phyloP scores from a whole-genome alignment of 2,888 invertebrate species.

The Allygus modestus region DNA sequence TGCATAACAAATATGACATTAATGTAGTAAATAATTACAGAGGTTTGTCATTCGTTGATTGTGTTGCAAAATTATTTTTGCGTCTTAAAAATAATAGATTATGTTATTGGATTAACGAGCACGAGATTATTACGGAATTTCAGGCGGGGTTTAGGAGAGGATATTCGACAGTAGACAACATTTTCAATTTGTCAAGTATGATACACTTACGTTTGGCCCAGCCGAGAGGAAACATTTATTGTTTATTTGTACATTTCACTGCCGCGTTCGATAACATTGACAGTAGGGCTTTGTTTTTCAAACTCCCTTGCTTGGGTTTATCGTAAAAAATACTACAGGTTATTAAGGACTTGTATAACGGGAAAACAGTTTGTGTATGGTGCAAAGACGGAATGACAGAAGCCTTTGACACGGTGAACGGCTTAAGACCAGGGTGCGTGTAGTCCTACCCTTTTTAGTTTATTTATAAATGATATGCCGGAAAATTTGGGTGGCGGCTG shows the following conservation, averaged over 20 bases:
- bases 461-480: conserved; percentile 63
- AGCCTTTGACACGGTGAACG: conserved; percentile 56
- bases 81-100: conserved; percentile 57
- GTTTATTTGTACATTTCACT: conserved; percentile 64
- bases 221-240: conserved; percentile 63
- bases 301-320: conserved; percentile 61
- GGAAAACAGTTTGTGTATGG: conserved; percentile 61
- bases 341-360: conserved; percentile 54
- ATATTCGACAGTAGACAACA: conserved; percentile 65
- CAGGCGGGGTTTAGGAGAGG: conserved; percentile 66
- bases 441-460: conserved; percentile 64
- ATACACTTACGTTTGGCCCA: too few relatives aligned
- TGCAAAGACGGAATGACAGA: conserved; percentile 58
- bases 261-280: conserved; percentile 67
- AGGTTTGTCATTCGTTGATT: conserved; percentile 61
- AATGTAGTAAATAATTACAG: conserved; percentile 61
- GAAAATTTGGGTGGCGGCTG: conserved; percentile 56
- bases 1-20: conserved; percentile 61
- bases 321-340: conserved; percentile 62
- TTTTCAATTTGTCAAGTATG: conserved; percentile 64
- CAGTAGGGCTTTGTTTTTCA: conserved; percentile 62
- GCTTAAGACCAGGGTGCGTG: conserved; percentile 67
- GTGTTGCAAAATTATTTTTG: conserved; percentile 58
- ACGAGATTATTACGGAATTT: conserved; percentile 64
- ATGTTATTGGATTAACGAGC: conserved; percentile 54